Evolutionary conservation across 2,888 invertebrate species (phyloP).

Genomic region (Lordiphosa andalusiaca): DNA sequence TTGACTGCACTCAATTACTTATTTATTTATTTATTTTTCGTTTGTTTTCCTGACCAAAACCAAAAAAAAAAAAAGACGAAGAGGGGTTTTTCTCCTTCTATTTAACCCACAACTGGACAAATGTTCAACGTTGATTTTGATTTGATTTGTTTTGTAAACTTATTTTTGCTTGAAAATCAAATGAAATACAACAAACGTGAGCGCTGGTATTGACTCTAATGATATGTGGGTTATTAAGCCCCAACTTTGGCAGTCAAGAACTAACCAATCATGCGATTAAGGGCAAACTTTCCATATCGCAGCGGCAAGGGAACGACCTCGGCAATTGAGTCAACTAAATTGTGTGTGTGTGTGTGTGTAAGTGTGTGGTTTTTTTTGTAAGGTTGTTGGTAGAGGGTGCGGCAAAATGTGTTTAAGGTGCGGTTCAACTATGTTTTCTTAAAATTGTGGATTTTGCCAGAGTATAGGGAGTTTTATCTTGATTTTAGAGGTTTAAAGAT

Average conservation of each 20-base stretch:
- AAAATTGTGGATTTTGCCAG: too few species aligned
- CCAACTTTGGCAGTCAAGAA: conserved; percentile 12
- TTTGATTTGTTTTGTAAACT: conserved; percentile 40
- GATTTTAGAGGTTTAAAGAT: too few species aligned
- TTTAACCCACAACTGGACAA: conserved; percentile 14
- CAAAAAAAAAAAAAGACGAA: too few species aligned
- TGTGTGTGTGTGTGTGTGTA: conserved; percentile 3
- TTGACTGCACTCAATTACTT: conserved; percentile 67
- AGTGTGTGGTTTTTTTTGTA: not conserved
- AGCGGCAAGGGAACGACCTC: conserved; percentile 20
- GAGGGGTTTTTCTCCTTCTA: conserved; percentile 16
- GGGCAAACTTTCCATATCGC: conserved; percentile 24
- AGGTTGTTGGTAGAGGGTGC: conserved; percentile 15
- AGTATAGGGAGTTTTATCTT: too few species aligned
- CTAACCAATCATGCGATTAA: conserved; percentile 53
- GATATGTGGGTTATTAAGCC: conserved; percentile 47
- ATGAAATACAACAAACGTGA: conserved; percentile 28
- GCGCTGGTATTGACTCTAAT: conserved; percentile 34
- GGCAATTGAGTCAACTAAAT: conserved; percentile 24
- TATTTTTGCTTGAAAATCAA: conserved; percentile 22
- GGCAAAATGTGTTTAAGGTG: not conserved
- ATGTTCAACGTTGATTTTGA: conserved; percentile 17
- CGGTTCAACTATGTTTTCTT: too few species aligned
- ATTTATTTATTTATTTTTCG: conserved; percentile 35
- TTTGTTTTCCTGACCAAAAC: conserved; percentile 4